Base-by-base conservation (phyloP, 2,113 vertebrate species). In the Trogon surrucura region DNA sequence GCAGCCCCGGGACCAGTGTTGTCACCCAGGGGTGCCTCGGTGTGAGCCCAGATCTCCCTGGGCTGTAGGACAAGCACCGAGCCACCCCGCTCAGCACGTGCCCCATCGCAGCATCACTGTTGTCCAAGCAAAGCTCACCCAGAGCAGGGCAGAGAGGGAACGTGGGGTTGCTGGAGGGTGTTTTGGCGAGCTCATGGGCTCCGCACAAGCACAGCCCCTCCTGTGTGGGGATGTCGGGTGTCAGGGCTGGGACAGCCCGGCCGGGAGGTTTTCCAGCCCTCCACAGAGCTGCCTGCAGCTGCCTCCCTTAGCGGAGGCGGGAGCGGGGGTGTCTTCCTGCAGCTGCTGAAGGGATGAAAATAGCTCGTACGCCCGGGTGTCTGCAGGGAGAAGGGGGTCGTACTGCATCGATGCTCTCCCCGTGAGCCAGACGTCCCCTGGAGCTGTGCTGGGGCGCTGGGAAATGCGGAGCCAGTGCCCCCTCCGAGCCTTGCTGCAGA, bases 1-100 rank as follows among this genome's bases (percentile, higher is more conserved):
- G 66, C 51, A 18, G 69, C 22, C 3, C 0, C 0, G 14, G 62
- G 13, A 71, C 27, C 67, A 8, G 38, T 2, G 0, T 6, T 4
- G 26, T 67, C 67, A 47, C 27, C 27, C 62, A 18, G 51, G 41
- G 32, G 26, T 25, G 44, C 44, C 19, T 50, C n/a, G 16, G 34
- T 22, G 47, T 1, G 9, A 44, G 38, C 47, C 47, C 2, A 3
- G 6, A 27, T 23, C 25, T 14, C 58, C 67, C 32, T 14, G 70
- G 13, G 50, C 34, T 61, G 34, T 16, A 13, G 21, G 58, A 5
- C 0, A 6, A 38, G 51, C 51, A 16, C 60, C 3, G 8, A 13
- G 56, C 30, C 6, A 6, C 11, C 32, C 54, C 1, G 1, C 60
- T 47, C 38, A 8, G 38, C 54, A 26, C 16, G 3, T 7, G 17